Percentiles rank a stretch among this genome's conserved stretches.
Conservation (phyloP, 2,797 vertebrate genomes). For the Agapornis canus region DNA sequence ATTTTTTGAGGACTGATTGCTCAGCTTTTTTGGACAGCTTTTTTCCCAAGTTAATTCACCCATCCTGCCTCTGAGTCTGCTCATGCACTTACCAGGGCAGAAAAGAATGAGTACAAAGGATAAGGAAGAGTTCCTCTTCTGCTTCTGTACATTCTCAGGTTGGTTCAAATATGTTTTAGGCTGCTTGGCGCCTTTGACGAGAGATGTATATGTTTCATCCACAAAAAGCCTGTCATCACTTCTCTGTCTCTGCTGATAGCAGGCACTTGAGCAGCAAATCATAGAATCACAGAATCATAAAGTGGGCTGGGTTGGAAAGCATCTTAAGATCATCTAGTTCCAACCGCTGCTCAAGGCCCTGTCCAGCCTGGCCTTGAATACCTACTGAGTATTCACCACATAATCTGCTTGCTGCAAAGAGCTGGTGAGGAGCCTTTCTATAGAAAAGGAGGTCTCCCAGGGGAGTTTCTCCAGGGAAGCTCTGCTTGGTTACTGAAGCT, state of each 20-base stretch:
- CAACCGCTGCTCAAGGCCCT: background rate
- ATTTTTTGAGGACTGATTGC: conserved; percentile 63
- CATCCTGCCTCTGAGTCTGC: background rate
- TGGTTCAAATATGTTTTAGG: background rate
- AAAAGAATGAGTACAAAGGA: background rate
- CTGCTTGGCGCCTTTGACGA: background rate
- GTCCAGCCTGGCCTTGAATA: background rate
- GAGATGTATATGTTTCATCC: background rate
- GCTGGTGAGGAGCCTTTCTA: background rate
- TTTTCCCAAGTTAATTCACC: conserved; percentile 20
- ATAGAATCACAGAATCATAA: background rate
- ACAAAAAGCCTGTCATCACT: background rate
- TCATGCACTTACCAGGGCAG: background rate
- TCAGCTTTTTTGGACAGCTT: conserved; percentile 49
- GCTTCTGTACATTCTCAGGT: fast-evolving
- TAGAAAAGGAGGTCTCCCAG: background rate
- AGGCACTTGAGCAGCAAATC: background rate
- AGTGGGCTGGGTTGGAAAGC: background rate
- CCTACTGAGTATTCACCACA: background rate
- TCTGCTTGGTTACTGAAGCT: background rate
- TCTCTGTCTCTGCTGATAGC: background rate
- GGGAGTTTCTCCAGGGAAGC: background rate
- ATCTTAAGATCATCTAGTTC: background rate
- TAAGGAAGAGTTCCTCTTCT: background rate
- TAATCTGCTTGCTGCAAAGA: background rate